A percentile compares a stretch with the other conserved stretches of the same genome.
phyloP scores from a whole-genome alignment of 2,113 vertebrate genomes.

The Gymnarchus niloticus region DNA sequence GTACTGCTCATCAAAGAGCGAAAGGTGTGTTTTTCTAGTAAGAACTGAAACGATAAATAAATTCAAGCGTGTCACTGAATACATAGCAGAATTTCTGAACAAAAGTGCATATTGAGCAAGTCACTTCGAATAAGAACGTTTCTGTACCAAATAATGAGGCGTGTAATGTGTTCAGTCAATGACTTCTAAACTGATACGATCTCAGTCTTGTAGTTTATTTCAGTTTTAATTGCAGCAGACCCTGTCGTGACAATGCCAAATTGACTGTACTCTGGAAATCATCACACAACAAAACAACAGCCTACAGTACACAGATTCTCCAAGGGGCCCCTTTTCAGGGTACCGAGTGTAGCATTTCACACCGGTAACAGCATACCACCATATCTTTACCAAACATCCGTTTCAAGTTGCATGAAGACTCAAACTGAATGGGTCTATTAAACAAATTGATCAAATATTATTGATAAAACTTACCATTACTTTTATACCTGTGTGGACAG shows the following conservation, averaged over 20 bases:
- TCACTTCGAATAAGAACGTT: neutral
- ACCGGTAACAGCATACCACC: conserved; percentile 11
- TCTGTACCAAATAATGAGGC: neutral
- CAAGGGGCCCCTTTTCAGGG: neutral
- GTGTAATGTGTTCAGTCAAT: neutral
- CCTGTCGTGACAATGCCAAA: neutral
- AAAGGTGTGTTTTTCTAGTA: neutral
- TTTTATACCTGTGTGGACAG: neutral
- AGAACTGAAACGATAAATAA: neutral
- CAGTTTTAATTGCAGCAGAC: neutral
- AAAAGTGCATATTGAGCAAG: neutral
- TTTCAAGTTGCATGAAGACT: conserved; percentile 4
- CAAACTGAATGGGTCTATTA: neutral
- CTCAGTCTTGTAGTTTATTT: neutral
- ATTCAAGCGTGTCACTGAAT: neutral
- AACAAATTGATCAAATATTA: neutral
- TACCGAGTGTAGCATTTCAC: conserved; percentile 20
- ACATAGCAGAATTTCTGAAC: neutral
- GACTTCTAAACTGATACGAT: neutral
- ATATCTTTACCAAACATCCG: neutral
- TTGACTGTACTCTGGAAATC: neutral
- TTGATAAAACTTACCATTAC: conserved; percentile 15
- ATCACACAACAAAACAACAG: neutral
- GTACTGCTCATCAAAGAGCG: neutral
- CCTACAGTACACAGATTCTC: conserved; percentile 7